Evolutionary conservation across 1,140 invertebrate genomes (phyloP).

Genomic region (Subanguina moxae): DNA sequence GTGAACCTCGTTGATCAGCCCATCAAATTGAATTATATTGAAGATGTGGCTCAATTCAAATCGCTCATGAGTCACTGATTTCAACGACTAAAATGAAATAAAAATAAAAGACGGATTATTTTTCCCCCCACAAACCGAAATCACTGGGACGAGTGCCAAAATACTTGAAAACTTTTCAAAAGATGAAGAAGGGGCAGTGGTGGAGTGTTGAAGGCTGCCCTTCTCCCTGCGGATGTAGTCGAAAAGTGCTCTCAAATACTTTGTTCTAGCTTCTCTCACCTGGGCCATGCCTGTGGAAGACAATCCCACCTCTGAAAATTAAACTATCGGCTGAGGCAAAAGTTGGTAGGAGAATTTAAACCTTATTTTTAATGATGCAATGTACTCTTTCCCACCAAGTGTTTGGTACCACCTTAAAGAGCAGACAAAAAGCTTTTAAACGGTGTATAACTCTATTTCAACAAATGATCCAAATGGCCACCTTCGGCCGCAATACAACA

Average conservation of each 20-base stretch:
- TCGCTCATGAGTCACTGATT: neutral
- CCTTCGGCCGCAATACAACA: no score
- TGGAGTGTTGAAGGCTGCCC: neutral
- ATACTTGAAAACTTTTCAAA: neutral
- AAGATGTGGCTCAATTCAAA: neutral
- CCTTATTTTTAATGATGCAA: no score
- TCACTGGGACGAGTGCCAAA: neutral
- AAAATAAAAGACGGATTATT: neutral
- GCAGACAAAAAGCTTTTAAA: no score
- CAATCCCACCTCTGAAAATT: slow-evolving; percentile 12
- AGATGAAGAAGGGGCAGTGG: neutral
- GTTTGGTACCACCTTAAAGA: no score
- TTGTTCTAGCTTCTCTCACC: slow-evolving; percentile 6
- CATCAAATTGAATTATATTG: neutral
- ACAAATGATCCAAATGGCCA: no score
- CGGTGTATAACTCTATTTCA: no score
- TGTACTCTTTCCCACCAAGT: no score
- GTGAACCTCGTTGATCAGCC: neutral
- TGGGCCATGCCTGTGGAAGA: slow-evolving; percentile 6
- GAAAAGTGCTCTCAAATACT: slow-evolving; percentile 17
- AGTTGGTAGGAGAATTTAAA: no score
- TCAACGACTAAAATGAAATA: neutral
- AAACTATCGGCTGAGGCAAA: no score
- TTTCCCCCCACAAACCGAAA: neutral
- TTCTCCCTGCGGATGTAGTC: slow-evolving; percentile 10